Conservation (phyloP, 2,113 vertebrate species). For the Bucco capensis region DNA sequence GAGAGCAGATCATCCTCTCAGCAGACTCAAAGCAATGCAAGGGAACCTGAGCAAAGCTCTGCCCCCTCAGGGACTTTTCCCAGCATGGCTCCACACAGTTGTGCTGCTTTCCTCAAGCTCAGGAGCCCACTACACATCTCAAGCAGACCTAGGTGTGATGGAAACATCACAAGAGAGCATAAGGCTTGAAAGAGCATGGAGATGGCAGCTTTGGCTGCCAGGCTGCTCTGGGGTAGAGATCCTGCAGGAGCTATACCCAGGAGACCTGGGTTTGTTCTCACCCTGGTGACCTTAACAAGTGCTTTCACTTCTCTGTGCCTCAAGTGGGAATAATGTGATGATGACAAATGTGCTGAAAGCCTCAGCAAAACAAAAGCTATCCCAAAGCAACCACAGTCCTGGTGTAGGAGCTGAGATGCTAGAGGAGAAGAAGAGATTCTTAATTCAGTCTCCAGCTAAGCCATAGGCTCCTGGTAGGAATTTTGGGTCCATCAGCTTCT, state of each 20-base stretch:
- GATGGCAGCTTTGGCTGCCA: background rate
- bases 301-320: background rate
- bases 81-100: fast-evolving
- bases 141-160: background rate
- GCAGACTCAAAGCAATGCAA: background rate
- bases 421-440: background rate
- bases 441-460: background rate
- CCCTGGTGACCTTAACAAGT: background rate
- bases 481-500: background rate
- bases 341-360: background rate
- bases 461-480: background rate
- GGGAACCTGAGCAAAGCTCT: background rate
- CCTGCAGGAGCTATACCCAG: background rate
- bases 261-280: background rate
- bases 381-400: too few species aligned
- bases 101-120: background rate
- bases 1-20: too few species aligned
- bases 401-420: background rate
- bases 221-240: background rate
- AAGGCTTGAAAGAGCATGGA: background rate
- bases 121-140: fast-evolving
- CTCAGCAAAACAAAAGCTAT: background rate
- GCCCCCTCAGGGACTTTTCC: background rate
- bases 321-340: background rate
- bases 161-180: background rate